Base-by-base conservation (phyloP, 2,888 invertebrate genomes). In the Cryptus armator region DNA sequence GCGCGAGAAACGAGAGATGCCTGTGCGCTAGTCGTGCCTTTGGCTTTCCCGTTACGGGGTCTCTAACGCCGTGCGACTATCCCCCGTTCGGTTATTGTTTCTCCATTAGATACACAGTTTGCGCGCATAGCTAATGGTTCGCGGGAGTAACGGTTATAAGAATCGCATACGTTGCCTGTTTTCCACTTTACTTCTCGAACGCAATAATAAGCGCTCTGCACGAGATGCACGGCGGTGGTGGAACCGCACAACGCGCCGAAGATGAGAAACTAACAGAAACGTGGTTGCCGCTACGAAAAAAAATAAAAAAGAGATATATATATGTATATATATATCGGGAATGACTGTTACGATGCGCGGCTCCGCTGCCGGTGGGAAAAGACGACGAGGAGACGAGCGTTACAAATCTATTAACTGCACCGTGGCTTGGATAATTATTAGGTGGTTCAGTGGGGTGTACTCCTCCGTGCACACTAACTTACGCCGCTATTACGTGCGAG, bases 21-120 rank as follows among this genome's bases (percentile, higher is more conserved):
- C 24, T 24, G 24, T 24, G 19, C 16, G n/a, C 43, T 12, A 44
- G 62, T 46, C 16, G 44, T 46, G 37, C 53, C 59, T 78, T 62
- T 70, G 68, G 70, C 37, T 86, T 87, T 86, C 84, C 89, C 86
- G 86, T 86, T 88, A 87, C 75, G n/a, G 37, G 66, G 59, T 76
- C 76, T 62, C 5, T 43, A 12, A 72, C 46, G 59, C 78, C 68
- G 74, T 62, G 32, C 64, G 64, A 70, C 62, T 74, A 37, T 37
- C 71, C 59, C 77, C 76, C 76, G 51, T 76, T 76, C 46, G 66
- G 84, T 89, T 91, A 91, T 91, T 90, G 89, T 90, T 91, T 89
- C 89, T 87, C 88, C 87, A 91, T 90, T 91, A 88, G 89, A 87
- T 88, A 87, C 87, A 86, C 87, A 87, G 76, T 89, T 87, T 76